Evolutionary conservation across 2,888 invertebrate species (phyloP), one percentile per base, ranked within the genome.

Genomic region (Odontothrips loti): DNA sequence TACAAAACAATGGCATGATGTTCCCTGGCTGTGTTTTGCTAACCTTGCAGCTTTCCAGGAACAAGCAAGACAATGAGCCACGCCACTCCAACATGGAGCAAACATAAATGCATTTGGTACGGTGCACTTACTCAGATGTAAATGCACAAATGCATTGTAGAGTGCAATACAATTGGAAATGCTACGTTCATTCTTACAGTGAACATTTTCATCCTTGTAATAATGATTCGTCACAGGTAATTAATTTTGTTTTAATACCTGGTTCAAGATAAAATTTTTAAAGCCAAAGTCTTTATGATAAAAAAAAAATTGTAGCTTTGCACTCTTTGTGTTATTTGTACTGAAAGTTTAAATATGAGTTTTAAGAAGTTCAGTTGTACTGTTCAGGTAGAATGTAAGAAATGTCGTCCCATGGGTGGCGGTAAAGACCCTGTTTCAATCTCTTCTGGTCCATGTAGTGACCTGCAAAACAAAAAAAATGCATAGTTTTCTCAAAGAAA

Each of bases 321-420:
- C 68, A 75, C 68, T 75, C 68, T 58, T 58, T n/a, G 9, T 27
- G 68, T 12, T 75, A 27, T 75, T 75, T 75, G 68, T 75, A 75
- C 68, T 75, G 68, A 12, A 27, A 75, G 58, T 15, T 79, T 34
- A 9, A 27, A 27, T 4, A 27, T 27, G 27, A 75, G 27, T 75
- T 75, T 27, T 75, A 75, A 12, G n/a, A 58, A n/a, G 23, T 84
- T 85, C 86, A 89, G 84, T 90, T 89, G 86, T 91, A 92, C 86
- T 92, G 91, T 85, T 95, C 95, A 9, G 95, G 95, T 86, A 95
- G 89, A 83, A 95, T 93, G 87, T 95, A 95, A 0, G 94, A 94
- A 89, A 99, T 99, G 87, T 99, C 99, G 87, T 99, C 99, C 99
- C 99, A 99, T 0, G 99, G 99, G 89, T 99, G 99, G 85, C 99